phyloP scores from a whole-genome alignment of 2,113 vertebrate genomes.

The Tenrec ecaudatus region DNA sequence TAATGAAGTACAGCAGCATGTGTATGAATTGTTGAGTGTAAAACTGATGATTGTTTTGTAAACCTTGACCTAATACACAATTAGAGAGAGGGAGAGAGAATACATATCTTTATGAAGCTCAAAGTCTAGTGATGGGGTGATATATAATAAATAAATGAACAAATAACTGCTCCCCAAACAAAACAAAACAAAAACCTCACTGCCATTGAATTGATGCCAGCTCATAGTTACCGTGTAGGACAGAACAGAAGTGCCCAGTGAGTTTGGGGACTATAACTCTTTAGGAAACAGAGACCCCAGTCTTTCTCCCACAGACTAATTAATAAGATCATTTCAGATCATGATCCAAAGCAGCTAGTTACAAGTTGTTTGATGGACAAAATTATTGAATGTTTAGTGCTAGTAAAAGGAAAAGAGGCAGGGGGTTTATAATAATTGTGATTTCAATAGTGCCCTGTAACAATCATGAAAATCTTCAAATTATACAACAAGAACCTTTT shows the following conservation, averaged over 20 bases:
- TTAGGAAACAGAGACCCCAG: no score
- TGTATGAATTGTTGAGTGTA: no score
- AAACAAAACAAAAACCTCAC: no score
- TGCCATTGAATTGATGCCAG: no score
- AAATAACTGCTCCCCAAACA: not conserved
- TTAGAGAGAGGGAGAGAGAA: not conserved
- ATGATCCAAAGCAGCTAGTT: not conserved
- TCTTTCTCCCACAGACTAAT: no score
- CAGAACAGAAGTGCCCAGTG: no score
- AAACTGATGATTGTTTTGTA: no score
- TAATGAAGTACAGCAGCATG: no score
- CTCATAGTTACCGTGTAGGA: no score
- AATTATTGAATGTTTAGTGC: constrained; percentile 31
- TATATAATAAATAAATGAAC: not conserved
- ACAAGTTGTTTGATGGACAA: not conserved
- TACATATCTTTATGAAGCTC: constrained; percentile 13
- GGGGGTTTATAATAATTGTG: not conserved
- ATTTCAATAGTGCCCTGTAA: not conserved
- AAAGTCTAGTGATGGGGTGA: not conserved
- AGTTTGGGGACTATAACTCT: no score
- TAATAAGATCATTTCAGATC: not conserved
- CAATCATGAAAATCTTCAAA: not conserved
- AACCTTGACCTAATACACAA: no score
- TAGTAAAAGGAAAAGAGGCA: not conserved
- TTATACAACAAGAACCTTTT: not conserved